phyloP scores from a whole-genome alignment of 2,888 invertebrate genomes.

The Philonicus albiceps region DNA sequence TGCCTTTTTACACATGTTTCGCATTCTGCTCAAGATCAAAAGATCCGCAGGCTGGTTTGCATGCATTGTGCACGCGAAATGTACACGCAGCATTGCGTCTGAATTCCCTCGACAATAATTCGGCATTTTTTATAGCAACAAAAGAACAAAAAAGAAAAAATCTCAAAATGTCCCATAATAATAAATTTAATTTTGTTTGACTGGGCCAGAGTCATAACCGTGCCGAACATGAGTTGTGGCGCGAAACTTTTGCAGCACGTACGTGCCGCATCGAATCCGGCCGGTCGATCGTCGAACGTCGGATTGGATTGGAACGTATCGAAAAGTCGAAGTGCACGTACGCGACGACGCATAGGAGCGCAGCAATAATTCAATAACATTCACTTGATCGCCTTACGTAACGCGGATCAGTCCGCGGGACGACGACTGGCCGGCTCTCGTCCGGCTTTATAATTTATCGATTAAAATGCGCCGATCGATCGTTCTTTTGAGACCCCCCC shows the following conservation, averaged over 20 bases:
- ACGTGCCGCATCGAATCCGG: constrained; percentile 2
- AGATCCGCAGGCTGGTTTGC: constrained; percentile 5
- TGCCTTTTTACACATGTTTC: constrained; percentile 20
- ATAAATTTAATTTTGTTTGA: neutral
- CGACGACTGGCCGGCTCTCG: neutral
- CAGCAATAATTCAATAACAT: constrained; percentile 19
- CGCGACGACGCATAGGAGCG: neutral
- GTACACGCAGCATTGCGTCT: neutral
- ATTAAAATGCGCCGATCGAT: constrained; percentile 19
- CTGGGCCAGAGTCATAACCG: neutral
- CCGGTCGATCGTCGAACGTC: neutral
- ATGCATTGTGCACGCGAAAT: constrained; percentile 2
- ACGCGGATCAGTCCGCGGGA: neutral
- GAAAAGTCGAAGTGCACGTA: constrained; percentile 1
- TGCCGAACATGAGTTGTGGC: neutral
- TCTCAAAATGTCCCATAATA: neutral
- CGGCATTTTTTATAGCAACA: neutral
- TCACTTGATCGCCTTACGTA: constrained; percentile 9
- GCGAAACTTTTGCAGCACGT: neutral
- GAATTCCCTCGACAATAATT: neutral
- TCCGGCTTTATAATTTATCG: constrained; percentile 9
- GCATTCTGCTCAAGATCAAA: constrained; percentile 22
- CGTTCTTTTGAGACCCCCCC: neutral
- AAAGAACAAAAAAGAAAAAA: neutral
- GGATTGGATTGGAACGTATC: neutral